A percentile compares a stretch with the other conserved stretches of the same genome.
Evolutionary conservation across 2,888 invertebrate genomes (phyloP).

Genomic region (Drosophila parthenogenetica): DNA sequence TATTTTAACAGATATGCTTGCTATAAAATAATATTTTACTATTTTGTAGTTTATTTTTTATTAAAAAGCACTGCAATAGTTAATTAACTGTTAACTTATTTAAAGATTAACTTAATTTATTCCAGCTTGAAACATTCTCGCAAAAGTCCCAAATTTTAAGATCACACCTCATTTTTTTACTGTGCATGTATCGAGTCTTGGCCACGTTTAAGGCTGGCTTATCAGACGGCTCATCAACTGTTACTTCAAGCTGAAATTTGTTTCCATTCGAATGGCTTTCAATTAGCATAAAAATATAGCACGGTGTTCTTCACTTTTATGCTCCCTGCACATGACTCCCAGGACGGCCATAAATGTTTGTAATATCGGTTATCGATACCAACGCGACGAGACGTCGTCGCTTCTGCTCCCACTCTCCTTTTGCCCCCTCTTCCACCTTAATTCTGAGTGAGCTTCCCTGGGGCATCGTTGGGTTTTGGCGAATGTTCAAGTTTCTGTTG

Average conservation of each 20-base stretch:
- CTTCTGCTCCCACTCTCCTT: neutral
- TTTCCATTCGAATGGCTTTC: slow-evolving; percentile 80
- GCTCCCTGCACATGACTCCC: slow-evolving; percentile 56
- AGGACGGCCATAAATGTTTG: slow-evolving; percentile 61
- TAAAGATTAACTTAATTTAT: too few relatives aligned
- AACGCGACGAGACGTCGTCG: slow-evolving; percentile 4
- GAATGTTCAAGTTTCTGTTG: slow-evolving; percentile 38
- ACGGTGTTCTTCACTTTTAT: slow-evolving; percentile 49
- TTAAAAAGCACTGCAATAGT: too few relatives aligned
- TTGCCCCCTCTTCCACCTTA: neutral
- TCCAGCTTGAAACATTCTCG: too few relatives aligned
- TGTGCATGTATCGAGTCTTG: neutral
- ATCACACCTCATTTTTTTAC: too few relatives aligned
- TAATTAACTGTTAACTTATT: too few relatives aligned
- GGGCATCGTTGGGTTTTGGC: slow-evolving; percentile 60
- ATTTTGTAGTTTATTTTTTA: too few relatives aligned
- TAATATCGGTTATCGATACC: slow-evolving; percentile 38
- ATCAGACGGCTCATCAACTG: slow-evolving; percentile 26
- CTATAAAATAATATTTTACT: too few relatives aligned
- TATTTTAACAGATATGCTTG: too few relatives aligned
- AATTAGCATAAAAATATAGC: slow-evolving; percentile 84
- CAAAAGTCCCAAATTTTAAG: too few relatives aligned
- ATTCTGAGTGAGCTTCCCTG: slow-evolving; percentile 40
- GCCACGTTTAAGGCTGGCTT: slow-evolving; percentile 12
- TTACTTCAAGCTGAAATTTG: slow-evolving; percentile 57